Evolutionary conservation across 2,113 vertebrate species (phyloP), one percentile per base, ranked within the genome.

Genomic region (Alosa alosa): DNA sequence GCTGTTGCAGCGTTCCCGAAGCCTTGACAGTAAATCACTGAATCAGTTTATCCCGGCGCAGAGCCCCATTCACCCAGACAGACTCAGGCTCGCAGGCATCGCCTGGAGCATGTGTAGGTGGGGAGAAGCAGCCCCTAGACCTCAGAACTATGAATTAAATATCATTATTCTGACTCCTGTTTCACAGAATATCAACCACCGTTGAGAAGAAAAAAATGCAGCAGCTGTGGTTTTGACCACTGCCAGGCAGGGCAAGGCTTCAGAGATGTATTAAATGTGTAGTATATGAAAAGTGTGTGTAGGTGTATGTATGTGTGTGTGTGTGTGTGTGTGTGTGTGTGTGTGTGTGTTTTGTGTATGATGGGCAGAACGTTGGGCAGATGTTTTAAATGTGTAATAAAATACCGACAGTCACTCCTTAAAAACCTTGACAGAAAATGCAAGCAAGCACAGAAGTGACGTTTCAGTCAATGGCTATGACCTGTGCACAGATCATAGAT

Each of bases 181-280:
- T 72, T 72, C 9, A 4, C n/a, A 72, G n/a, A 72, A 3, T 72
- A 72, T 72, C 25, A 25, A 72, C 64, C 15, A 36, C 10, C 64
- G 22, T 60, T 2, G 50, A 52, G 50, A 52, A 52, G 6, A 52
- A 60, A 60, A 17, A 60, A 60, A n/a, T 1, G n/a, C 20, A 0
- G 60, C 1, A 64, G 82, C 87, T 88, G 84, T 52, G 81, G 52
- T 86, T 84, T 87, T 85, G 22, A n/a, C 15, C 60, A 39, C 47
- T 81, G 55, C 60, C 41, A 82, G 41, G 41, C 50, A 60, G 44
- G 82, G 57, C 78, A 85, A 68, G 81, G 57, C 82, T 22, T 41
- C 60, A 31, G 60, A 81, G 55, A 60, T 83, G 85, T 57, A 17
- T 60, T 41, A 25, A 83, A 60, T 25, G 60, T n/a, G 60, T 9